A percentile compares a stretch with the other conserved stretches of the same genome.
Conservation (phyloP, 2,797 vertebrate genomes). For the Columba guinea region DNA sequence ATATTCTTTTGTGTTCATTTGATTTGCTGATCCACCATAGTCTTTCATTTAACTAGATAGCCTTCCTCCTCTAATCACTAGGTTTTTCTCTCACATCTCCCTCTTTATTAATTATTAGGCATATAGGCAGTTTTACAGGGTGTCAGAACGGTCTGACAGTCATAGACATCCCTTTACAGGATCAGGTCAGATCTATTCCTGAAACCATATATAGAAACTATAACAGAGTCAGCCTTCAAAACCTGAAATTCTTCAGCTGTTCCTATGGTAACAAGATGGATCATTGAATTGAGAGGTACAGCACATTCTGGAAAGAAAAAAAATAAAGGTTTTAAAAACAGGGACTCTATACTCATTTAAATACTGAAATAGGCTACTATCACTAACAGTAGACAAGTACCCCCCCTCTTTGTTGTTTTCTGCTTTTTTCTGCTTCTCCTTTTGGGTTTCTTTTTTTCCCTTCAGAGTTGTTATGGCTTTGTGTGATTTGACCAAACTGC, state of each 20-base stretch:
- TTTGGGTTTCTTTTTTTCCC: background rate
- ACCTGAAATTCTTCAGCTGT: constrained; percentile 5
- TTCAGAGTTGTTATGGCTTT: background rate
- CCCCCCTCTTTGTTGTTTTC: background rate
- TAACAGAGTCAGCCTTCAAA: constrained; percentile 27
- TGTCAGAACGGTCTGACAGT: background rate
- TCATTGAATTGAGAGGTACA: background rate
- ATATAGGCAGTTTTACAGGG: background rate
- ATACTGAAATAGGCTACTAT: background rate
- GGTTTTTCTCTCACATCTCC: background rate
- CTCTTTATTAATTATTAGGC: background rate
- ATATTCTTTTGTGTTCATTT: background rate
- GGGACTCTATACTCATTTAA: background rate
- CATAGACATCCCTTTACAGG: background rate
- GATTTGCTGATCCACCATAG: background rate
- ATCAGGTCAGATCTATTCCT: background rate
- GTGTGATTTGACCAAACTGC: background rate
- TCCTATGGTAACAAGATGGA: constrained; percentile 21
- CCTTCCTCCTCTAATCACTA: background rate
- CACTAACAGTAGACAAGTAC: background rate
- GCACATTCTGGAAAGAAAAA: background rate
- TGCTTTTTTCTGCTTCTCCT: background rate
- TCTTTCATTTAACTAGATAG: background rate
- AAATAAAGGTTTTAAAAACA: background rate
- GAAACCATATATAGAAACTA: background rate